phyloP scores from a whole-genome alignment of 2,888 invertebrate genomes.

The Embidobia sp. region DNA sequence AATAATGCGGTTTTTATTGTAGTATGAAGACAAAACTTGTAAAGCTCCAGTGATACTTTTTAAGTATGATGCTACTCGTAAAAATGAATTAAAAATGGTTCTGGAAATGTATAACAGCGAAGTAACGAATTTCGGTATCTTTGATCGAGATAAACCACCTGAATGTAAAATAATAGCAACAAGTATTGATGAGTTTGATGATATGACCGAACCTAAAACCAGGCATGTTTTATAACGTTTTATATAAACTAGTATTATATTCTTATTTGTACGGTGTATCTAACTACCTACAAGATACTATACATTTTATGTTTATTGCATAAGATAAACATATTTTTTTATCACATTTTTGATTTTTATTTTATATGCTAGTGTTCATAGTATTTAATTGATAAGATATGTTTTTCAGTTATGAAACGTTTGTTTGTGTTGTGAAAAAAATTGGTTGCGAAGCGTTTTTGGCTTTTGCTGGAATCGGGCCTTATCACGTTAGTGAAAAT shows the following conservation, averaged over 20 bases:
- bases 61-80: conserved; percentile 77
- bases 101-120: conserved; percentile 75
- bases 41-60: conserved; percentile 77
- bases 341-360: too few species aligned
- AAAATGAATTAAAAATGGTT: conserved; percentile 76
- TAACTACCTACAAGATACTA: too few species aligned
- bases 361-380: too few species aligned
- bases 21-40: conserved; percentile 77
- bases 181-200: conserved; percentile 76
- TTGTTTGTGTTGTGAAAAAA: conserved; percentile 77
- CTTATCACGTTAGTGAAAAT: conserved; percentile 79
- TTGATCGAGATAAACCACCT: conserved; percentile 77
- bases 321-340: too few species aligned
- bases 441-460: conserved; percentile 77
- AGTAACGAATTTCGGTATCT: conserved; percentile 77
- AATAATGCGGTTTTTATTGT: background rate
- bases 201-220: conserved; percentile 71
- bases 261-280: background rate
- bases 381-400: too few species aligned
- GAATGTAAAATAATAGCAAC: conserved; percentile 76
- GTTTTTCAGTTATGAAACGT: conserved; percentile 75
- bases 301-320: too few species aligned
- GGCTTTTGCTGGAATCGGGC: conserved; percentile 79
- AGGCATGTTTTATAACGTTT: conserved; percentile 67
- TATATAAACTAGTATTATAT: background rate